These are phyloP conservation scores for Poliocrania exsul DNA, from an alignment of 2,797 vertebrate genomes.

Conservation along the genomic window DNA sequence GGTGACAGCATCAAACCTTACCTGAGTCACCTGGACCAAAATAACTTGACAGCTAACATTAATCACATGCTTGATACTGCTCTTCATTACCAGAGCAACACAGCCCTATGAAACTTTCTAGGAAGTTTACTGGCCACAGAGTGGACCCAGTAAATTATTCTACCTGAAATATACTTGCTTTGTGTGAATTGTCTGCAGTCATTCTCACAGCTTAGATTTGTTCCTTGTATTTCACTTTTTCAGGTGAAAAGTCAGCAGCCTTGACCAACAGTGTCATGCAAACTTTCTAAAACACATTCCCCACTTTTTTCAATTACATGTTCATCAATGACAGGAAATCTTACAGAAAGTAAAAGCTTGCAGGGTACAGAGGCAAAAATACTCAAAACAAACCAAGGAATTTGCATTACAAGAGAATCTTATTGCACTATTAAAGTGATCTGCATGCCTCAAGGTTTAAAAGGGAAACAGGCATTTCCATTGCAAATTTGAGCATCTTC, in stretches of 20 bases:
- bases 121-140: neutral
- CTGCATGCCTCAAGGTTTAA: neutral
- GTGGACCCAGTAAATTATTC: neutral
- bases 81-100: neutral
- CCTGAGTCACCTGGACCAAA: slow-evolving; percentile 34
- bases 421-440: neutral
- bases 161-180: neutral
- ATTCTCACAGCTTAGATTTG: neutral
- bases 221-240: neutral
- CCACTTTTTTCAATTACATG: neutral
- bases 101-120: neutral
- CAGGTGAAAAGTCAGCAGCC: neutral
- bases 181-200: neutral
- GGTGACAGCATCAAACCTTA: neutral
- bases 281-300: neutral
- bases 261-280: neutral
- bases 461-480: neutral
- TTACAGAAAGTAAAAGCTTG: neutral
- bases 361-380: neutral
- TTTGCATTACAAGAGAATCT: neutral
- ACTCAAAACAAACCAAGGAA: neutral
- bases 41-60: slow-evolving; percentile 14
- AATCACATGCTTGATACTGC: neutral
- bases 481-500: neutral
- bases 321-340: neutral